Evolutionary conservation across 2,797 vertebrate genomes (phyloP), one percentile per base, ranked within the genome.

Genomic region (Xiphophorus birchmanni): DNA sequence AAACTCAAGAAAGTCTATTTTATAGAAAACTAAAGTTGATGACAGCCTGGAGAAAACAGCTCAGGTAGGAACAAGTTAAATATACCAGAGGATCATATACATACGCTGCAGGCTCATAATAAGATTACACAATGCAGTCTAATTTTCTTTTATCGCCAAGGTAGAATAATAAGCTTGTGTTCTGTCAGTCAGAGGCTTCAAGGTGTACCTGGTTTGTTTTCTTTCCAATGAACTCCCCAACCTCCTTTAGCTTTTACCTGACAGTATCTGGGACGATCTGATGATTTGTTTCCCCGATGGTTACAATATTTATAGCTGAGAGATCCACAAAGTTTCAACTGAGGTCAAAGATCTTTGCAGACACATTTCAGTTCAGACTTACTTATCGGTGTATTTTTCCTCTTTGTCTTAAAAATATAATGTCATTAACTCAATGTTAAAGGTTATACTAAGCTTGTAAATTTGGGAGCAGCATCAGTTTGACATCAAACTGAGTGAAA

Each of bases 1-100:
- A 60, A 78, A 32, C 12, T 77, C 48, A 42, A 32, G 67, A 47
- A 67, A 84, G 75, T 5, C 58, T 42, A 54, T 72, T 76, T 75
- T 18, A 80, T 79, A 9, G 76, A 74, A 74, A 65, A 13, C 45
- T 0, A 58, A 44, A 72, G 29, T 18, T 17, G 17, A 13, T 35
- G 4, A 37, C 77, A 23, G 3, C 3, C 35, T 47, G 5, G 45
- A 21, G 54, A 44, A 71, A 71, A 12, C 67, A 67, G 63, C 9
- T 67, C 63, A 71, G 40, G 40, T n/a, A 44, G 40, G 40, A 71
- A 44, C 11, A 15, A 71, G 32, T 15, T 67, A 32, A 63, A 58
- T 74, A 12, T 18, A 82, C 74, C n/a, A 48, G 5, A 67, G 58
- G 26, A 56, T 72, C 56, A 82, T 54, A 32, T 32, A 32, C 32